These are phyloP conservation scores for Agrotis puta DNA, from an alignment of 2,888 invertebrate species.

Conservation along the genomic window DNA sequence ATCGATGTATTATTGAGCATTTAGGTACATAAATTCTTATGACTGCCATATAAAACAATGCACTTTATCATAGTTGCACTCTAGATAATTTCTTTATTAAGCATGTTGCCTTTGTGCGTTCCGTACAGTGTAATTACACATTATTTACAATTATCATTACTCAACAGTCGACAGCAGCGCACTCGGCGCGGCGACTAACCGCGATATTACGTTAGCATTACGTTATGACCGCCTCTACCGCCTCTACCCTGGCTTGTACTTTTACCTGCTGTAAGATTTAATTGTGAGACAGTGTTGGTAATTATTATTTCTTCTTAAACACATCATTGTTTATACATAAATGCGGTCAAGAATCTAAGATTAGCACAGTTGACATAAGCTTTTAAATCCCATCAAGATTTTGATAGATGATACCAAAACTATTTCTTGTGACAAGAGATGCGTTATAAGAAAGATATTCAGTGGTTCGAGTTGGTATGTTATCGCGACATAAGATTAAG, in stretches of 20 bases:
- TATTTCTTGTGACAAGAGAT: slow-evolving; percentile 60
- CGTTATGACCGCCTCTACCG: slow-evolving; percentile 56
- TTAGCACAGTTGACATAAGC: slow-evolving; percentile 22
- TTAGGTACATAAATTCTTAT: slow-evolving; percentile 22
- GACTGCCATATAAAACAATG: slow-evolving; percentile 44
- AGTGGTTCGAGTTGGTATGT: slow-evolving; percentile 70
- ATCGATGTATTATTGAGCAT: slow-evolving; percentile 2
- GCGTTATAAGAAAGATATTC: slow-evolving; percentile 78
- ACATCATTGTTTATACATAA: slow-evolving; percentile 46
- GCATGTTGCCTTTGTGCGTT: slow-evolving; percentile 61
- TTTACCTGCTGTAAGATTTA: slow-evolving; percentile 51
- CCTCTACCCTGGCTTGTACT: slow-evolving; percentile 49
- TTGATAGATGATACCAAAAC: slow-evolving; percentile 42
- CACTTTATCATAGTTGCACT: slow-evolving; percentile 48
- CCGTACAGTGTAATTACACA: slow-evolving; percentile 72
- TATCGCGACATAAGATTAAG: slow-evolving; percentile 83
- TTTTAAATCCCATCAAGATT: slow-evolving; percentile 29
- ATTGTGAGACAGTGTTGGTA: slow-evolving; percentile 50
- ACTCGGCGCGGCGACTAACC: slow-evolving; percentile 65
- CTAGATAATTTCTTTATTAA: slow-evolving; percentile 64
- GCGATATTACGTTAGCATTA: slow-evolving; percentile 72
- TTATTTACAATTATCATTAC: slow-evolving; percentile 78
- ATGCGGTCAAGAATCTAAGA: slow-evolving; percentile 38
- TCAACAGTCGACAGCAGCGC: slow-evolving; percentile 70
- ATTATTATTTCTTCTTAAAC: slow-evolving; percentile 44